Percentiles rank a stretch among this genome's conserved stretches.
These are phyloP conservation scores for Epistrophe eligans DNA, from an alignment of 2,888 invertebrate genomes.

Conservation along the genomic window DNA sequence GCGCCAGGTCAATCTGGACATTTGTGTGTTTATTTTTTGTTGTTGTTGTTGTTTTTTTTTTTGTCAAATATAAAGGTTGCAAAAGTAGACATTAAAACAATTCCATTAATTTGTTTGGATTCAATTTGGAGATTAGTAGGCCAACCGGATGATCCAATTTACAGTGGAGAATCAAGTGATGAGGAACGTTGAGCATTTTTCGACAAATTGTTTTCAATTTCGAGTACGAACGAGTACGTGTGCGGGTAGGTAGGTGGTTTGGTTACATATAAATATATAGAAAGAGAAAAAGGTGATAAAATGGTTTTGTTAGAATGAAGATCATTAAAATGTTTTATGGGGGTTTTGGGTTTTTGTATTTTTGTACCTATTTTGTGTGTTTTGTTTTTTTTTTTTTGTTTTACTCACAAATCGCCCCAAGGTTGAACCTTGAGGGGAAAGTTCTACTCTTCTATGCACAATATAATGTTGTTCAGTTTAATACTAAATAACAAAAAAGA, in stretches of 20 bases:
- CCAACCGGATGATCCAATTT: conserved; percentile 57
- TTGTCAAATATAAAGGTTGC: conserved; percentile 26
- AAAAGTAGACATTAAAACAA: conserved; percentile 26
- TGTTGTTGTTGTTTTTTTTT: background rate
- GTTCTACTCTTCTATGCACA: background rate
- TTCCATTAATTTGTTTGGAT: conserved; percentile 40
- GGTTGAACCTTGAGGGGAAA: background rate
- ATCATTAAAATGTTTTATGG: conserved; percentile 35
- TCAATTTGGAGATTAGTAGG: conserved; percentile 62
- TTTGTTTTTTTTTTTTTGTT: background rate
- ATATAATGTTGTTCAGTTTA: background rate
- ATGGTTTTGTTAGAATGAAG: conserved; percentile 28
- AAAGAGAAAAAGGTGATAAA: conserved; percentile 57
- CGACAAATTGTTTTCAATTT: conserved; percentile 31
- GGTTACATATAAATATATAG: conserved; percentile 35
- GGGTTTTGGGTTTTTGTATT: conserved; percentile 11
- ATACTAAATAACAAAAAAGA: background rate
- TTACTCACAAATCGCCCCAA: background rate
- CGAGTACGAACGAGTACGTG: background rate
- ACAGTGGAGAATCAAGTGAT: conserved; percentile 27
- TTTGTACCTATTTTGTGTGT: too few species aligned
- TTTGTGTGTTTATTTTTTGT: background rate
- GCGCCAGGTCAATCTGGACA: conserved; percentile 83
- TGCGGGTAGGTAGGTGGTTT: background rate
- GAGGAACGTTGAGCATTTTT: conserved; percentile 18